phyloP scores from a whole-genome alignment of 2,113 vertebrate genomes.

The Notarius lentiginosus region DNA sequence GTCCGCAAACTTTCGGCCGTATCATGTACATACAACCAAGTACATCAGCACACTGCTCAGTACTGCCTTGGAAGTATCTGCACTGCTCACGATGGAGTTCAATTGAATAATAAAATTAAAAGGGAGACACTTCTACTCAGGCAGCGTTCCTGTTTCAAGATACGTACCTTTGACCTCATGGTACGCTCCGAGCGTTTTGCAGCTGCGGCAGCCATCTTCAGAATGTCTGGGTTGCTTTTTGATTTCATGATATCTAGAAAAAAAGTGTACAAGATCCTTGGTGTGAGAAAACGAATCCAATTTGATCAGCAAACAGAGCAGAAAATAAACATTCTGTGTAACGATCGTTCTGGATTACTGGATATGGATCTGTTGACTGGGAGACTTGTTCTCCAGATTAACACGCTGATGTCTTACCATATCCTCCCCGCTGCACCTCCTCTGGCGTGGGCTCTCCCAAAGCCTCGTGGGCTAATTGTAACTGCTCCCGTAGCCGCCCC shows the following conservation, averaged over 20 bases:
- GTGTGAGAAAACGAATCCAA: not conserved
- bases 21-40: not conserved
- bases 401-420: conserved; percentile 62
- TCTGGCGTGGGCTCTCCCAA: conserved; percentile 73
- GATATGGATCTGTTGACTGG: not conserved
- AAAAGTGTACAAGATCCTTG: not conserved
- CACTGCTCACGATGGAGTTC: not conserved
- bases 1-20: too few relatives aligned
- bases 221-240: conserved; percentile 81
- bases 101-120: not conserved
- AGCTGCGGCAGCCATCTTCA: conserved; percentile 79
- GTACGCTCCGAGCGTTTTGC: conserved; percentile 78
- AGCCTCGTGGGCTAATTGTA: conserved; percentile 78
- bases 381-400: not conserved
- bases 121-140: not conserved
- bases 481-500: conserved; percentile 74
- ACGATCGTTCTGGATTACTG: not conserved
- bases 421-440: conserved; percentile 73
- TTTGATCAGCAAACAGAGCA: not conserved
- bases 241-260: conserved; percentile 80
- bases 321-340: too few relatives aligned
- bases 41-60: not conserved
- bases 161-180: conserved; percentile 77
- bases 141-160: not conserved
- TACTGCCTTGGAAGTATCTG: not conserved